Conservation (phyloP, 1,140 invertebrate species). For the Paraescarpia echinospica region DNA sequence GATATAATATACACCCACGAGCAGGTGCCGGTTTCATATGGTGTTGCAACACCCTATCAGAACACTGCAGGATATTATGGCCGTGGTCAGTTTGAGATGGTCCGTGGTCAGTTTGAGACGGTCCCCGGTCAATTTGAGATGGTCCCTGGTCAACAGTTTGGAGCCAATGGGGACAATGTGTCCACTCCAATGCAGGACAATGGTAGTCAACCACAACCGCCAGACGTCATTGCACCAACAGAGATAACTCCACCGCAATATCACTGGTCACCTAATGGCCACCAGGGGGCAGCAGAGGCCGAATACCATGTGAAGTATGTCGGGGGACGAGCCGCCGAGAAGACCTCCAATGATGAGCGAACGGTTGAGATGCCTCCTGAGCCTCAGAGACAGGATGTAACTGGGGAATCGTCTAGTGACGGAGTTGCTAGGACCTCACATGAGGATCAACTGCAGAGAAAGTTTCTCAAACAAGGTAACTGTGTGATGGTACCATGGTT, state of each 20-base stretch:
- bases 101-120: neutral
- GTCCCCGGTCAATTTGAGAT: neutral
- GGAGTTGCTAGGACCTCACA: neutral
- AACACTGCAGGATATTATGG: neutral
- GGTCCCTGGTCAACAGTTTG: no score
- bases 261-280: neutral
- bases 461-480: constrained; percentile 34
- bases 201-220: neutral
- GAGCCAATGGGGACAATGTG: no score
- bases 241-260: neutral
- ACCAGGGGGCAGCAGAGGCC: neutral
- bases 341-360: constrained; percentile 12
- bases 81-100: neutral
- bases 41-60: neutral
- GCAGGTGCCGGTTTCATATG: neutral
- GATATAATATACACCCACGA: neutral
- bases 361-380: constrained; percentile 23
- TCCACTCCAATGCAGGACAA: neutral
- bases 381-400: constrained; percentile 28
- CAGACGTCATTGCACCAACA: neutral
- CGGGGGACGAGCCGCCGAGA: neutral
- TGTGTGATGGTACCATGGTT: neutral
- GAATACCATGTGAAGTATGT: neutral
- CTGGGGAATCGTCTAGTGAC: neutral
- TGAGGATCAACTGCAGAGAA: constrained; percentile 25